A percentile compares a stretch with the other conserved stretches of the same genome.
These are phyloP conservation scores for Wiebesia pumilae DNA, from an alignment of 1,140 invertebrate genomes.

Conservation along the genomic window DNA sequence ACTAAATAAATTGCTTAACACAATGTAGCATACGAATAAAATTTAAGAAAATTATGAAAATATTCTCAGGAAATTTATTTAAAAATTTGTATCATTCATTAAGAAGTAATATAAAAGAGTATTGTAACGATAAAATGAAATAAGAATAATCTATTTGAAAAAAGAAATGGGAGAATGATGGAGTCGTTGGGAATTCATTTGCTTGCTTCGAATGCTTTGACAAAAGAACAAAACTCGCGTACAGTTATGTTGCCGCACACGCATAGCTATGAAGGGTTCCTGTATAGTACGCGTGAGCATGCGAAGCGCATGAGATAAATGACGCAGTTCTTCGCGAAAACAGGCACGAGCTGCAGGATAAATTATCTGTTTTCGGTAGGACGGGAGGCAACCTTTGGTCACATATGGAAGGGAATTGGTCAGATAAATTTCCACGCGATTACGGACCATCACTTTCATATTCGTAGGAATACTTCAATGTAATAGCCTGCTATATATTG, in stretches of 20 bases:
- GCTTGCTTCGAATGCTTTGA: too few species aligned
- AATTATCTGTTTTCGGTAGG: constrained; percentile 60
- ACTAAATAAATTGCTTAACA: too few species aligned
- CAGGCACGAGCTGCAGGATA: constrained; percentile 59
- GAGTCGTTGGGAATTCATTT: too few species aligned
- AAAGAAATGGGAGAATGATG: too few species aligned
- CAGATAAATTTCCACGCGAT: constrained; percentile 68
- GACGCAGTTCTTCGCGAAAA: constrained; percentile 53
- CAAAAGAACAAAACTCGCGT: too few species aligned
- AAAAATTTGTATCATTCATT: too few species aligned
- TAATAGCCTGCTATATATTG: constrained; percentile 62
- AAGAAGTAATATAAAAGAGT: too few species aligned
- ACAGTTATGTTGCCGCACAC: not conserved
- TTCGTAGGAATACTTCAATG: constrained; percentile 65
- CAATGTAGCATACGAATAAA: too few species aligned
- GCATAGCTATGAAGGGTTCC: not conserved
- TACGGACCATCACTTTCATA: constrained; percentile 69
- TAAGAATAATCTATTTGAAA: too few species aligned
- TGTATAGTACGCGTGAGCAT: not conserved
- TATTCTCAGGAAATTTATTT: too few species aligned
- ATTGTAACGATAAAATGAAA: too few species aligned
- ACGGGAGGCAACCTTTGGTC: constrained; percentile 53
- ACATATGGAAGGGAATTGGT: constrained; percentile 57
- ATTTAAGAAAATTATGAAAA: too few species aligned
- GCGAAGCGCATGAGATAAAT: constrained; percentile 41